Evolutionary conservation across 2,113 vertebrate species (phyloP).

Genomic region (Alosa alosa): DNA sequence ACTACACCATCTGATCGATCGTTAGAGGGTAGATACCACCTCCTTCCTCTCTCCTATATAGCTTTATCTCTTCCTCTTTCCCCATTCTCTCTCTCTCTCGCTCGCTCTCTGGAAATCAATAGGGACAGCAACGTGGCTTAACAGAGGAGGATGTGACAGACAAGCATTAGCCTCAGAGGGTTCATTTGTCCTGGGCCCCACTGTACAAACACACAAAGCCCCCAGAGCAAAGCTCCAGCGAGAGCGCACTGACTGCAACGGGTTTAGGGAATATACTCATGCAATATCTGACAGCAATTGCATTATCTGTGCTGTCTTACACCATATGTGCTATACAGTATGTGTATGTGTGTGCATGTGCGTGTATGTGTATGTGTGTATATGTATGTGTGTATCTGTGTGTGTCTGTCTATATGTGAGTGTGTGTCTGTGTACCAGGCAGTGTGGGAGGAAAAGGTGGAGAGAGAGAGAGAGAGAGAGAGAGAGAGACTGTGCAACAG

Average conservation of each 20-base stretch:
- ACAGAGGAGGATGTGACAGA: slow-evolving; percentile 25
- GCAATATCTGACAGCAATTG: slow-evolving; percentile 3
- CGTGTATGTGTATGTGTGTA: slow-evolving; percentile 26
- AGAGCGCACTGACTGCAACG: not conserved
- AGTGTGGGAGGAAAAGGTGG: slow-evolving; percentile 10
- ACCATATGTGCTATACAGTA: not conserved
- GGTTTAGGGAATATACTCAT: slow-evolving; percentile 28
- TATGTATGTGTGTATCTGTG: slow-evolving; percentile 16
- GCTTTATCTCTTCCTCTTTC: not conserved
- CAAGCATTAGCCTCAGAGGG: slow-evolving; percentile 18
- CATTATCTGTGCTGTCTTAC: not conserved
- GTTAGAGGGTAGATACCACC: not conserved
- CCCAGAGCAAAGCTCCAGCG: not conserved
- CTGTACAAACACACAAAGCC: not conserved
- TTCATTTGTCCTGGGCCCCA: slow-evolving; percentile 27
- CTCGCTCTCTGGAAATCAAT: slow-evolving; percentile 15
- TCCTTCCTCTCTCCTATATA: not conserved
- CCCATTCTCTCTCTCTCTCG: not conserved
- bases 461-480: slow-evolving; percentile 19
- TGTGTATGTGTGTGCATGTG: not conserved
- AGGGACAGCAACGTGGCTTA: slow-evolving; percentile 13
- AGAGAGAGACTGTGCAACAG: not conserved
- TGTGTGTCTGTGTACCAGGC: slow-evolving; percentile 9
- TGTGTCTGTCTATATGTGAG: not conserved
- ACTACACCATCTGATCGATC: not conserved